Conservation (phyloP, 2,113 vertebrate species). For the Propithecus coquereli region DNA sequence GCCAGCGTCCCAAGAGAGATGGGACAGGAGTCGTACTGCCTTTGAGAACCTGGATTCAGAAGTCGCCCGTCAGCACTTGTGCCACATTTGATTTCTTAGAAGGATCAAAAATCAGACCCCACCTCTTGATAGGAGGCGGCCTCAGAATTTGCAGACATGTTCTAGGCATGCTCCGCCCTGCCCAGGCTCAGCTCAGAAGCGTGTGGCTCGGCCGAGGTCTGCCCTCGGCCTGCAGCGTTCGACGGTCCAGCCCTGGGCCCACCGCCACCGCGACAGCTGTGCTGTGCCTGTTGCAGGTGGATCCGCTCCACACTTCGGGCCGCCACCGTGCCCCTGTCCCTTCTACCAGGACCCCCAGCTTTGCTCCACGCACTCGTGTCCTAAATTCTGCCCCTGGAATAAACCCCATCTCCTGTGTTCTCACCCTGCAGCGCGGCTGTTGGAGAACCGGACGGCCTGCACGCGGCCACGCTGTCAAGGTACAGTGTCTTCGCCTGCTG, state of each 20-base stretch:
- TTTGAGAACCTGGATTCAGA: background rate
- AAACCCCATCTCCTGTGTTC: background rate
- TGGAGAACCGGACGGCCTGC: background rate
- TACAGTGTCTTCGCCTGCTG: background rate
- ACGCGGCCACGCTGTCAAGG: background rate
- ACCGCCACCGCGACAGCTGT: background rate
- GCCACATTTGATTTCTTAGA: background rate
- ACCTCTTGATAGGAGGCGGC: background rate
- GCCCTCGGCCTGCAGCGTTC: background rate
- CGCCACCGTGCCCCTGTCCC: background rate
- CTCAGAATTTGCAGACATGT: background rate
- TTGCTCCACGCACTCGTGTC: too few relatives aligned
- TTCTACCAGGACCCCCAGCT: background rate
- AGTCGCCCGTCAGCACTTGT: background rate
- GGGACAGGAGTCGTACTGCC: background rate
- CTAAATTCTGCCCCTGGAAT: background rate
- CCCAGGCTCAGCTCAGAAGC: fast-evolving
- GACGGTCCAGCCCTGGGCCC: background rate
- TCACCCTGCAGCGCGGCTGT: background rate
- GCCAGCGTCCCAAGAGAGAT: fast-evolving
- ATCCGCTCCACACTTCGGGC: background rate
- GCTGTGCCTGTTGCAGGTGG: background rate
- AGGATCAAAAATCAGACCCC: background rate
- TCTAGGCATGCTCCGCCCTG: fast-evolving
- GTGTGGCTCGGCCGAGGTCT: too few relatives aligned